phyloP scores from a whole-genome alignment of 2,113 vertebrate species.

The Toxostoma redivivum region DNA sequence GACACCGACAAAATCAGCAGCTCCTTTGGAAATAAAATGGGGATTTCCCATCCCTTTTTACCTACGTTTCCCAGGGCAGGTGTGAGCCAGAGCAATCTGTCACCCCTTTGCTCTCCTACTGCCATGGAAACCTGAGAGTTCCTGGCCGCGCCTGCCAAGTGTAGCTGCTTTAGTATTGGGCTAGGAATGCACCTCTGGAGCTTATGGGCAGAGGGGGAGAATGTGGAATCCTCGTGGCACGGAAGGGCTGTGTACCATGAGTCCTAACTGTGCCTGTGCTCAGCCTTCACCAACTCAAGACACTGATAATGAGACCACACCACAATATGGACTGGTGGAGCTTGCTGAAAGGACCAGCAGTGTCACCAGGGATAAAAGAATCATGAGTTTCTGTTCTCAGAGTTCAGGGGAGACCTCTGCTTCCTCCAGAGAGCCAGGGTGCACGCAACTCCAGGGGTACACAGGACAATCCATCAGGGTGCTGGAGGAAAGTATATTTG shows the following conservation, averaged over 20 bases:
- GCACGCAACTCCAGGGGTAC: neutral
- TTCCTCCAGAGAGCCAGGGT: neutral
- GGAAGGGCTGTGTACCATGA: neutral
- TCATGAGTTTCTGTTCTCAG: neutral
- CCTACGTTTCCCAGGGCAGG: neutral
- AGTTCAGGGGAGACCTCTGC: neutral
- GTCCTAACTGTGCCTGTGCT: neutral
- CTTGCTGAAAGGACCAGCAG: neutral
- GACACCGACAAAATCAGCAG: neutral
- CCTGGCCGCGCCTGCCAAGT: neutral
- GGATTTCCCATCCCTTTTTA: neutral
- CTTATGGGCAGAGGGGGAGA: neutral
- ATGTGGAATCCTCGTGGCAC: neutral
- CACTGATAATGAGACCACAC: neutral
- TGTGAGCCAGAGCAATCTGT: neutral
- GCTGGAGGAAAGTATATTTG: neutral
- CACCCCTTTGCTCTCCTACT: neutral
- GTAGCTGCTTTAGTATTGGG: neutral
- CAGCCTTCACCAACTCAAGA: neutral
- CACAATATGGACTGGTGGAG: rapidly evolving
- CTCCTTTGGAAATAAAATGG: neutral
- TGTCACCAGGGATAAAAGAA: neutral
- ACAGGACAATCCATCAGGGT: neutral
- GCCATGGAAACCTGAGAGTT: neutral
- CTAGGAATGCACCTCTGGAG: neutral